A percentile compares a stretch with the other conserved stretches of the same genome.
Evolutionary conservation across 2,888 invertebrate species (phyloP).

Genomic region (Theodoxus fluviatilis): DNA sequence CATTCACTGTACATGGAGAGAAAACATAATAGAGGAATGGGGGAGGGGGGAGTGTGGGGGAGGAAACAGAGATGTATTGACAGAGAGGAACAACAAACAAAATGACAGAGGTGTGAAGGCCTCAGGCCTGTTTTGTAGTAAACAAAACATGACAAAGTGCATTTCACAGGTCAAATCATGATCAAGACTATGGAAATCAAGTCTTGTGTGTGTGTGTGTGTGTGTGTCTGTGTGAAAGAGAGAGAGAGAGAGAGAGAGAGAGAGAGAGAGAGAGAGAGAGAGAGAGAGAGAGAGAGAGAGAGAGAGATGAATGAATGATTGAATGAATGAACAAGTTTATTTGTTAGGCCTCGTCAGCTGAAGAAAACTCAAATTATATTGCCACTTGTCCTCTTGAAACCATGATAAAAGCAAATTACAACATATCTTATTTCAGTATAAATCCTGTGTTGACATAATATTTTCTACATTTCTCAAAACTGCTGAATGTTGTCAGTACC

Average conservation of each 20-base stretch:
- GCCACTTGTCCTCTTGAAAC: not conserved
- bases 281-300: not conserved
- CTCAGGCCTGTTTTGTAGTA: not conserved
- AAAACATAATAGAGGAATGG: not conserved
- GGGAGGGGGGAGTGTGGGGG: not conserved
- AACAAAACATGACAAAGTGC: not conserved
- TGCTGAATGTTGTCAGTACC: too few relatives aligned
- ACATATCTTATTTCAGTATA: too few relatives aligned
- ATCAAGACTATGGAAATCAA: not conserved
- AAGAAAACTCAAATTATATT: not conserved
- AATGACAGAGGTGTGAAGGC: not conserved
- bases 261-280: not conserved
- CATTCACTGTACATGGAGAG: not conserved
- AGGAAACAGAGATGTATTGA: not conserved
- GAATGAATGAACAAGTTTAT: not conserved
- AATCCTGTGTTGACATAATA: too few relatives aligned
- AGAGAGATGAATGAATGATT: not conserved
- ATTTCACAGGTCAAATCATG: not conserved
- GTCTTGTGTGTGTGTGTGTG: too few relatives aligned
- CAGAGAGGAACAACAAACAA: not conserved
- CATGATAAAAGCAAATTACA: not conserved
- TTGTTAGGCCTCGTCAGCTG: too few relatives aligned
- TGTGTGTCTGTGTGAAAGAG: too few relatives aligned
- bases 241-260: not conserved
- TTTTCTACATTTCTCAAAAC: too few relatives aligned